Base-by-base conservation (phyloP, 2,113 vertebrate genomes). In the Illadopsis cleaveri region DNA sequence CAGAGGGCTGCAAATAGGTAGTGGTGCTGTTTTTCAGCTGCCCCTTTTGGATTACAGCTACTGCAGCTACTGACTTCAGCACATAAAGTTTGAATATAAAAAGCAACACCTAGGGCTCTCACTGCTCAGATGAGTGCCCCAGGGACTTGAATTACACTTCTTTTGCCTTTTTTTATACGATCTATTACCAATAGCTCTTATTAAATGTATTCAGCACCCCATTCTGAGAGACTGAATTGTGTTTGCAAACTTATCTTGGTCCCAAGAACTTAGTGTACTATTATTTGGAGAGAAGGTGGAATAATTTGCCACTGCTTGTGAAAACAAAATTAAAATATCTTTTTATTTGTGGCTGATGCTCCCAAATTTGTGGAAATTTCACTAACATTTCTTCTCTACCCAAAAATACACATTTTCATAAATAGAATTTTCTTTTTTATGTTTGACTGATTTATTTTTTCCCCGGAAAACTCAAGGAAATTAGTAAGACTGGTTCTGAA, bases 221-320 rank as follows among this genome's bases (percentile, higher is more conserved):
- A 18, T 82, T 75, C n/a, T 82, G 9, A 56, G 48, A 51, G 9
- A 24, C 20, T 50, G 28, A 68, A 31, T 23, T 75, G 23, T 51
- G 17, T 18, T 70, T 33, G 22, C 1, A 42, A 75, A 58, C 5
- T 37, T 35, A 15, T 7, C 15, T 50, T 47, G 7, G 11, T 31
- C 18, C 5, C 5, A 28, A 1, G 3, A 57, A 8, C 11, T 4
- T 8, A n/a, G 6, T 20, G 13, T 17, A 54, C 4, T 30, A 22
- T 7, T 45, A 48, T 6, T 14, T 45, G 24, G 10, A 25, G 3
- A 58, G 5, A 16, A 66, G 7, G 1, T 1, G 2, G 38, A 79
- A 47, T 5, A 0, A 24, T 56, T 85, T n/a, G 42, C 31, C 58
- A 80, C 8, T 27, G 12, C 10, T 58, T 8, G 6, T 60, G 38